phyloP scores from a whole-genome alignment of 2,888 invertebrate genomes.

The Oscheius sp. region DNA sequence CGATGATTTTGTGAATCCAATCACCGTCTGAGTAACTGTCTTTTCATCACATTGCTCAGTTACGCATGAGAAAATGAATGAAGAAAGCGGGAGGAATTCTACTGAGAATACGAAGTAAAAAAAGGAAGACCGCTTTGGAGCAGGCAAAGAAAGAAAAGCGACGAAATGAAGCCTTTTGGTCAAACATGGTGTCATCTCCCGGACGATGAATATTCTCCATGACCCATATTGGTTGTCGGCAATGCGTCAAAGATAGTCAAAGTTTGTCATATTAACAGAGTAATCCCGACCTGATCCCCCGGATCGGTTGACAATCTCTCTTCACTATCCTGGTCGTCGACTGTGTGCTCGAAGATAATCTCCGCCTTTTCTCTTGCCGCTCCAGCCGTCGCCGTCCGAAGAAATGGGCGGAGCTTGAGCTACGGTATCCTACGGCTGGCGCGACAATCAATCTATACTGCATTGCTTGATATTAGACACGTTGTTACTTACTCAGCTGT shows the following conservation, averaged over 20 bases:
- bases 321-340: not conserved
- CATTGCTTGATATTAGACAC: conserved; percentile 20
- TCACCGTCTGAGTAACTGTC: too few species aligned
- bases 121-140: too few species aligned
- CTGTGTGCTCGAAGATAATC: conserved; percentile 21
- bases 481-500: conserved; percentile 31
- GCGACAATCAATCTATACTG: conserved; percentile 28
- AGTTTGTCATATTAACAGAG: conserved; percentile 16
- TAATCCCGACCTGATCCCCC: not conserved
- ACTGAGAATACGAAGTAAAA: too few species aligned
- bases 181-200: conserved; percentile 23
- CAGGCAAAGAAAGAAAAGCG: too few species aligned
- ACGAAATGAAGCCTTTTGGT: conserved; percentile 14
- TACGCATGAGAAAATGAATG: too few species aligned
- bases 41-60: too few species aligned
- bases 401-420: conserved; percentile 17
- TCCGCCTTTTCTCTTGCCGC: conserved; percentile 24
- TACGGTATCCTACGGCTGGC: conserved; percentile 19
- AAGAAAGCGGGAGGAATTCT: too few species aligned
- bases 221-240: conserved; percentile 22
- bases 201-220: conserved; percentile 22
- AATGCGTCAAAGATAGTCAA: conserved; percentile 17
- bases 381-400: conserved; percentile 9
- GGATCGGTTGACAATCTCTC: not conserved
- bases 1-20: too few species aligned